phyloP scores from a whole-genome alignment of 2,113 vertebrate genomes.

The Platycercus adscitus region DNA sequence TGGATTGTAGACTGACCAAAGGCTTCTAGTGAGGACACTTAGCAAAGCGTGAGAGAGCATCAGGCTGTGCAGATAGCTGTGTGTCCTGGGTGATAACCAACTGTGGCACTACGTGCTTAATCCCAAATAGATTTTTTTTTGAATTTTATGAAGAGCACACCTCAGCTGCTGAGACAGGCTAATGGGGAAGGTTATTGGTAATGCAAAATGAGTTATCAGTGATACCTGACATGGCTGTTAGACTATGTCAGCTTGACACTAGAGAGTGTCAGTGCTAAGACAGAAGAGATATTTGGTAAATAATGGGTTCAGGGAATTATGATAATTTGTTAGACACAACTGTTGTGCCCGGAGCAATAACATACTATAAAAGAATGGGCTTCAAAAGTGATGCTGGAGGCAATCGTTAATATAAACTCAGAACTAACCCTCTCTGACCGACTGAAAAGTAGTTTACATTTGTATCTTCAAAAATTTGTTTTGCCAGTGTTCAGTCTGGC shows the following conservation, averaged over 20 bases:
- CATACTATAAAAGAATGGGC: neutral
- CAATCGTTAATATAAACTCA: neutral
- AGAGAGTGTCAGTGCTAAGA: neutral
- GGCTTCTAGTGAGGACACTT: neutral
- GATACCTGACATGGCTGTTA: neutral
- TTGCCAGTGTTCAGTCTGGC: neutral
- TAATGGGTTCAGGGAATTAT: neutral
- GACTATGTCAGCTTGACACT: neutral
- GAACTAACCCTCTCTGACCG: neutral
- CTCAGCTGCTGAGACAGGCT: rapidly evolving
- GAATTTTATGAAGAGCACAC: rapidly evolving
- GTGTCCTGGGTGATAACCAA: neutral
- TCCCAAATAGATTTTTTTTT: neutral
- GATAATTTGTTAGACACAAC: neutral
- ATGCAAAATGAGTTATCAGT: neutral
- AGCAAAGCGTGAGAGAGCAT: neutral
- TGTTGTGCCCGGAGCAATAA: neutral
- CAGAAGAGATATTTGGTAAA: neutral
- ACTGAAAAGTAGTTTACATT: neutral
- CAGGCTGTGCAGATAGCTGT: neutral
- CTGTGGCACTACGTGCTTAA: neutral
- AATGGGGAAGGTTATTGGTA: neutral
- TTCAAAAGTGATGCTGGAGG: neutral
- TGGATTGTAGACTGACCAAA: neutral
- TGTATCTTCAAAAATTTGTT: neutral